Conservation (phyloP, 2,797 vertebrate species). For the Eulemur coronatus region DNA sequence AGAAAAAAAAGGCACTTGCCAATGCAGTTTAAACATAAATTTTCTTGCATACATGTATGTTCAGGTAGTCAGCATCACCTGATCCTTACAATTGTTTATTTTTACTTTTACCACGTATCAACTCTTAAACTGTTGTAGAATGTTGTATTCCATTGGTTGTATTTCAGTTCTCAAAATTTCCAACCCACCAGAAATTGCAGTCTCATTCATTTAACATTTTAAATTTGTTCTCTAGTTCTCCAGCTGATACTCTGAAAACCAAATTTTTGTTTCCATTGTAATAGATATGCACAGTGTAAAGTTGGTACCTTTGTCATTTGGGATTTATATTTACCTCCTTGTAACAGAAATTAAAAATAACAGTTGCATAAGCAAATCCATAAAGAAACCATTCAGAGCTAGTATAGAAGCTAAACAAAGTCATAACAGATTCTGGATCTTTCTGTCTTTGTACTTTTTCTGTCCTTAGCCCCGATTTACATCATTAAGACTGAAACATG, state of each 20-base stretch:
- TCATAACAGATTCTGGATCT: neutral
- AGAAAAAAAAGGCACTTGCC: neutral
- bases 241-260: neutral
- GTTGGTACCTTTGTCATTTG: neutral
- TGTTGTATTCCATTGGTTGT: neutral
- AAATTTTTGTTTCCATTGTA: neutral
- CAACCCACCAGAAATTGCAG: neutral
- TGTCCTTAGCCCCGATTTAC: neutral
- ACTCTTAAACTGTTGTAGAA: neutral
- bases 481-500: neutral
- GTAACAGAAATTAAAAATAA: conserved; percentile 7
- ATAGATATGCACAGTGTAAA: neutral
- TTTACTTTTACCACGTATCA: neutral
- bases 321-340: neutral
- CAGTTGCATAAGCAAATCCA: neutral
- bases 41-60: neutral
- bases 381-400: neutral
- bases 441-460: neutral
- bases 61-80: neutral
- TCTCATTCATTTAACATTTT: neutral
- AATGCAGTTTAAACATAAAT: neutral
- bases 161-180: neutral
- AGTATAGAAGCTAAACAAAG: neutral
- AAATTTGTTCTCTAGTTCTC: neutral
- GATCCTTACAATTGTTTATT: neutral